Conservation (phyloP, 2,113 vertebrate genomes). For the Rhabdomys dilectus region DNA sequence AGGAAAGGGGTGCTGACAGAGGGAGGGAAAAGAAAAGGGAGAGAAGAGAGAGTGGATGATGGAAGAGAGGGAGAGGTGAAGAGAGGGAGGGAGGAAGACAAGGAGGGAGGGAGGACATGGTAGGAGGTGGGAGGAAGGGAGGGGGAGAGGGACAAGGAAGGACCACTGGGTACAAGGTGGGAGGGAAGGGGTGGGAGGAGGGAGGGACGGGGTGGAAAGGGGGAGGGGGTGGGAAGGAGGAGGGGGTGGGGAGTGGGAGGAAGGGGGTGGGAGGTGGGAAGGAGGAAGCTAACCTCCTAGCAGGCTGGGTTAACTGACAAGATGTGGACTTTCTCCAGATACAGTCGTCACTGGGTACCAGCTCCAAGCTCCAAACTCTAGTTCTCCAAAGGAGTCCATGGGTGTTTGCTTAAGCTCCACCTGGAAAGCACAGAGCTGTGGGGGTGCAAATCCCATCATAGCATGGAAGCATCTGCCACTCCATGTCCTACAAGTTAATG, state of each 20-base stretch:
- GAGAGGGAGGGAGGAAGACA: neutral
- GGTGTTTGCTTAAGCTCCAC: neutral
- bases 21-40: neutral
- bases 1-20: neutral
- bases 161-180: too few relatives aligned
- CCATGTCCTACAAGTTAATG: neutral
- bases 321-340: neutral
- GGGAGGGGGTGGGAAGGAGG: accelerated
- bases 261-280: accelerated
- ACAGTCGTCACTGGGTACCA: neutral
- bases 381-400: neutral
- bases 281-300: neutral
- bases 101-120: accelerated
- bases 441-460: accelerated
- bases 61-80: neutral
- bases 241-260: too few relatives aligned
- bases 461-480: neutral
- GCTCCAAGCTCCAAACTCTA: neutral
- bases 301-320: neutral
- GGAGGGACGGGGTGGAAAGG: too few relatives aligned
- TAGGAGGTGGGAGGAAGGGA: too few relatives aligned
- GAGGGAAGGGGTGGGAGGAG: too few relatives aligned
- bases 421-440: neutral
- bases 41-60: neutral
- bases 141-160: too few relatives aligned